Percentiles rank a stretch among this genome's conserved stretches.
phyloP scores from a whole-genome alignment of 2,888 invertebrate species.

The Dione juno region DNA sequence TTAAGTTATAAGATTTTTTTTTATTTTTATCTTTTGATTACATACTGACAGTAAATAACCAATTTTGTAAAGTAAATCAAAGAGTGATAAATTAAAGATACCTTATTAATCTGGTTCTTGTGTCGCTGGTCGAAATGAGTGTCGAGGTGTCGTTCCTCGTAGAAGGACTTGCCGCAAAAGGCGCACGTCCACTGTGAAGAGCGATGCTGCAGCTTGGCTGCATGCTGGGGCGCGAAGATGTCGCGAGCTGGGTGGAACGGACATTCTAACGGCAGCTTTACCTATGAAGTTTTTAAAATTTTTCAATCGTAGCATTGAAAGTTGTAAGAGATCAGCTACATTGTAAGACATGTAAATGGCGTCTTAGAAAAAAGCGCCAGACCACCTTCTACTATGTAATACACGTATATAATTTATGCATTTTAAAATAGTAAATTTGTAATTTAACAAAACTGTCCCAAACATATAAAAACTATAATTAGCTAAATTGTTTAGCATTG shows the following conservation, averaged over 20 bases:
- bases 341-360: background rate
- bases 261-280: constrained; percentile 93
- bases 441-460: background rate
- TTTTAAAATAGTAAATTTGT: background rate
- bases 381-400: too few species aligned
- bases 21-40: too few species aligned
- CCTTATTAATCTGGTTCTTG: constrained; percentile 92
- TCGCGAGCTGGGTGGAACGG: constrained; percentile 94
- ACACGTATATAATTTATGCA: background rate
- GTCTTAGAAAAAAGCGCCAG: background rate
- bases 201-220: constrained; percentile 92
- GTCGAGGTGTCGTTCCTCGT: constrained; percentile 93
- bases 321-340: background rate
- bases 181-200: constrained; percentile 96
- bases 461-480: background rate
- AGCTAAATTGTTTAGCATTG: constrained; percentile 24
- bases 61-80: too few species aligned
- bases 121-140: constrained; percentile 95
- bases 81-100: constrained; percentile 51
- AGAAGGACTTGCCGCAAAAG: constrained; percentile 95
- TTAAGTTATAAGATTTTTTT: background rate
- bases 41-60: too few species aligned
- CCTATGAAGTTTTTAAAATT: constrained; percentile 62
- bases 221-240: constrained; percentile 93
- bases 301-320: background rate